Percentiles rank a stretch among this genome's conserved stretches.
phyloP scores from a whole-genome alignment of 1,140 invertebrate genomes.

The Drosophila ohnishii region DNA sequence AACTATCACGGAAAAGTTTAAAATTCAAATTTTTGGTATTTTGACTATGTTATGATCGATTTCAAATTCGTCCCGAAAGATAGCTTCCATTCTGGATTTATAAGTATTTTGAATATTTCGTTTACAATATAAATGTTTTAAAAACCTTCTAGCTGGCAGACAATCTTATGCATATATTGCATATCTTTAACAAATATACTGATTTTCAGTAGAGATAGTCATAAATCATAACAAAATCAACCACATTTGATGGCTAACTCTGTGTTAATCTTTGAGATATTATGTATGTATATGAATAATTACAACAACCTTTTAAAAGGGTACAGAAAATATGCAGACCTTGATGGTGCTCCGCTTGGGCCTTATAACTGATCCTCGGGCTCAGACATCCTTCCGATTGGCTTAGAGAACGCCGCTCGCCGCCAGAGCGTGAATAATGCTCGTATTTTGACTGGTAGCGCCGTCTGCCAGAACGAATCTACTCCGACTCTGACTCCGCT shows the following conservation, averaged over 20 bases:
- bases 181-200: too few relatives aligned
- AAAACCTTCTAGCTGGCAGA: too few relatives aligned
- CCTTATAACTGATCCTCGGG: slow-evolving; percentile 59
- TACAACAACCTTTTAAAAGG: neutral
- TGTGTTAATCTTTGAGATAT: neutral
- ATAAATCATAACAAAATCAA: neutral
- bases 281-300: neutral
- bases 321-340: slow-evolving; percentile 13
- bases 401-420: slow-evolving; percentile 42
- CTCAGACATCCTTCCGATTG: slow-evolving; percentile 71
- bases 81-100: too few relatives aligned
- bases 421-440: slow-evolving; percentile 68
- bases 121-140: too few relatives aligned
- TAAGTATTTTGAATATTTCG: too few relatives aligned
- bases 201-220: neutral
- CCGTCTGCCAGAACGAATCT: slow-evolving; percentile 38
- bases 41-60: too few relatives aligned
- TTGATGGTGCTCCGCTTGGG: slow-evolving; percentile 33
- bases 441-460: slow-evolving; percentile 70
- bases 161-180: too few relatives aligned
- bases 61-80: too few relatives aligned
- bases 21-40: too few relatives aligned
- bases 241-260: too few relatives aligned
- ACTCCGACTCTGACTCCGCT: slow-evolving; percentile 9
- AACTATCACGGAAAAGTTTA: too few relatives aligned